Base-by-base conservation (phyloP, 2,888 invertebrate genomes). In the Dasysyrphus albostriatus region DNA sequence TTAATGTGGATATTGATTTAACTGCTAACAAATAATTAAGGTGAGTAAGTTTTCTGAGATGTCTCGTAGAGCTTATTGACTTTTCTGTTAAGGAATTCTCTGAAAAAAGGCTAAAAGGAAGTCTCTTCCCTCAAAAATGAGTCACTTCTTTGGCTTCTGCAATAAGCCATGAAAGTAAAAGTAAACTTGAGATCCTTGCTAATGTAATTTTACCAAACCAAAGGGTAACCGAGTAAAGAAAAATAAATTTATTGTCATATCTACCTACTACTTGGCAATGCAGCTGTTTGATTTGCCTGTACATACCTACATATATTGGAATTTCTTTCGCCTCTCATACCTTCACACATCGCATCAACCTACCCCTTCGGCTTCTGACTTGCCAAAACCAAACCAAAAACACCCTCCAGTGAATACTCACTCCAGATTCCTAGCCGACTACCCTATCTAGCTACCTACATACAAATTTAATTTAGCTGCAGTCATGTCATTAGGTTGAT, bases 131-230 rank as follows among this genome's bases (percentile, higher is more conserved):
- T 19, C 3, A 49, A 19, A 42, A 69, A 78, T 85, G 85, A 85
- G 74, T 85, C 85, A 85, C 24, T 73, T 24, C 6, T 51, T 58
- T 67, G 76, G 72, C 58, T 72, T 83, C 51, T 44, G 16, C 32
- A n/a, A 32, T 44, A 19, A 29, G 9, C n/a, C 12, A 29, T n/a
- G 24, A 69, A n/a, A 49, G 44, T 63, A 63, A 47, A 44, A 47
- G 29, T 34, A 4, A 51, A 49, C 10, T 47, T 49, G 37, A 19
- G 19, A 65, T 70, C 58, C 58, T 79, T 58, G 56, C 29, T 37
- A n/a, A 32, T 58, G 29, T 2, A 32, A 14, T 29, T 34, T n/a
- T 6, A 8, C n/a, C 8, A 37, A 49, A 8, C n/a, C 8, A 37
- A 49, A 49, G 12, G 42, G 69, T 59, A 29, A 9, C 10, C 9